Evolutionary conservation across 2,113 vertebrate species (phyloP).

Genomic region (Trogon melanurus): DNA sequence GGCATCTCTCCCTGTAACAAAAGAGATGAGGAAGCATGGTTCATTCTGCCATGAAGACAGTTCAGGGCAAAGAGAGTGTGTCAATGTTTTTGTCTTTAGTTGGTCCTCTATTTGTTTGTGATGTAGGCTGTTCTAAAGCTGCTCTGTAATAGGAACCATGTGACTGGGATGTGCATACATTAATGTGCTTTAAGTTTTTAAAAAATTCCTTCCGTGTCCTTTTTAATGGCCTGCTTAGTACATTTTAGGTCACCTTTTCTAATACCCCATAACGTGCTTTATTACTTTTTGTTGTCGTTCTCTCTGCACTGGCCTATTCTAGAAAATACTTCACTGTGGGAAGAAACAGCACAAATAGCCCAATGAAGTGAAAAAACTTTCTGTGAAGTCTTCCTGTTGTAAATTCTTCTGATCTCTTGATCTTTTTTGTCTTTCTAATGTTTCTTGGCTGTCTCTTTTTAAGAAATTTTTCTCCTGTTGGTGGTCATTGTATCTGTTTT

Average conservation of each 20-base stretch:
- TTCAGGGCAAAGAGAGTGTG: not conserved
- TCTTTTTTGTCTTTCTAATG: not conserved
- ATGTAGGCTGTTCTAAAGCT: not conserved
- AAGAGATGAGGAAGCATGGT: not conserved
- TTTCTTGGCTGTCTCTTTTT: constrained; percentile 1
- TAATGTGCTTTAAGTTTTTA: not conserved
- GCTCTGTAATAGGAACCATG: not conserved
- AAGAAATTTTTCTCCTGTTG: not conserved
- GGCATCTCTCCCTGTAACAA: not conserved
- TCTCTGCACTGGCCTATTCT: not conserved
- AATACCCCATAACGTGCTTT: not conserved
- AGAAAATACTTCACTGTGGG: not conserved
- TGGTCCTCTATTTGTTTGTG: not conserved
- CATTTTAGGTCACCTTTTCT: not conserved
- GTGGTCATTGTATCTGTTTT: not conserved
- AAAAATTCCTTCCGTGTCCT: not conserved
- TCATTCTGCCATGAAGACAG: not conserved
- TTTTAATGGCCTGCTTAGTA: not conserved
- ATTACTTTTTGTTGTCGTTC: not conserved
- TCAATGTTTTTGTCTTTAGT: not conserved
- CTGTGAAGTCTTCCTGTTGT: not conserved
- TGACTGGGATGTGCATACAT: not conserved
- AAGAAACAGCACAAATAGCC: not conserved
- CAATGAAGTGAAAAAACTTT: not conserved
- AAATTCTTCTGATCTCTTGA: not conserved